Conservation (phyloP, 2,113 vertebrate genomes). For the Rhipidura dahli region DNA sequence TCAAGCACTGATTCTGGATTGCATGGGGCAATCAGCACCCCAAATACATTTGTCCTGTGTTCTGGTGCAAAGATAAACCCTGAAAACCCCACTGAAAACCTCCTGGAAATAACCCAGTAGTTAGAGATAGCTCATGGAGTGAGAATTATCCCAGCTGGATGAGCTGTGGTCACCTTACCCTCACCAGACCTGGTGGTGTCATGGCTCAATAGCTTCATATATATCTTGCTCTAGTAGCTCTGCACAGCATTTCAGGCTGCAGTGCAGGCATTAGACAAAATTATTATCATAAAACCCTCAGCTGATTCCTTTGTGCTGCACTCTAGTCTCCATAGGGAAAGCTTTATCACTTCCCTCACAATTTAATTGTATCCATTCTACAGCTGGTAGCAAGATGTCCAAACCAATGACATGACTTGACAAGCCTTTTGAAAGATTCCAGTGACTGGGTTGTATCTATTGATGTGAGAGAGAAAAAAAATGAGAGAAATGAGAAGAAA, state of each 20-base stretch:
- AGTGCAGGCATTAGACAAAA: background rate
- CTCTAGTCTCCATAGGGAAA: background rate
- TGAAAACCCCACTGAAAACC: background rate
- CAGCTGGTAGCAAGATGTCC: constrained; percentile 45
- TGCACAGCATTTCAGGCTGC: background rate
- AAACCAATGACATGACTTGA: background rate
- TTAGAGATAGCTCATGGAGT: rapidly evolving
- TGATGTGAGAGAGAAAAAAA: background rate
- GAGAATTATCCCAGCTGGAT: background rate
- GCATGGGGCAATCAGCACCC: background rate
- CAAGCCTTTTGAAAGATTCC: background rate
- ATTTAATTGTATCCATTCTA: constrained; percentile 26
- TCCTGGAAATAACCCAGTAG: background rate
- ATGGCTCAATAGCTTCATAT: background rate
- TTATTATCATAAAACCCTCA: background rate
- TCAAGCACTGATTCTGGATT: background rate
- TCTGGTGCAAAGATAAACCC: background rate
- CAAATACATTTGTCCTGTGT: background rate
- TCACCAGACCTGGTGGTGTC: background rate
- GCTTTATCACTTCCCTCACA: constrained; percentile 12
- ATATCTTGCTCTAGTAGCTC: background rate
- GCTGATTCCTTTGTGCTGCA: background rate
- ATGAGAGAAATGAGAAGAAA: background rate
- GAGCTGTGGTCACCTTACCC: background rate
- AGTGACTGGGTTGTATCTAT: background rate